These are phyloP conservation scores for Thunnus albacares DNA, from an alignment of 2,797 vertebrate genomes.

Conservation along the genomic window DNA sequence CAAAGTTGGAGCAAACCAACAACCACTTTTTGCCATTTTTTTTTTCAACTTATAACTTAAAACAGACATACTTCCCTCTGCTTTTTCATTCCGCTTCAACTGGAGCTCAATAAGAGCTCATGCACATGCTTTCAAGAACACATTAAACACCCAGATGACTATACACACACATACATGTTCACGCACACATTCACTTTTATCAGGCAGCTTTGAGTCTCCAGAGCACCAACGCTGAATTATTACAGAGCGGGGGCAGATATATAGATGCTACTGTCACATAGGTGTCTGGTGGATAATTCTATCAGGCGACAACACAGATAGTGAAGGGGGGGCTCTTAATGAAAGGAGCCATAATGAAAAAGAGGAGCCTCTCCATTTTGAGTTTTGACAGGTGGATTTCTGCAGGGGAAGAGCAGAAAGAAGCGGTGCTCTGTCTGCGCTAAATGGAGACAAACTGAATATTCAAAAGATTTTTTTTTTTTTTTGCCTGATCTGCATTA, in stretches of 20 bases:
- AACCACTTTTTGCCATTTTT: not conserved
- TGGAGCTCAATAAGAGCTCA: not conserved
- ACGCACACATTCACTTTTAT: constrained; percentile 15
- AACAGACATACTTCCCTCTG: constrained; percentile 13
- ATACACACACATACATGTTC: constrained; percentile 17
- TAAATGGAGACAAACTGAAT: constrained; percentile 65
- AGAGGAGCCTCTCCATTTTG: constrained; percentile 63
- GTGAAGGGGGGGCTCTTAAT: constrained; percentile 39
- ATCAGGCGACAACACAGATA: constrained; percentile 38
- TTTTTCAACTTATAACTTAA: constrained; percentile 8
- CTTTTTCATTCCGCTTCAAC: not conserved
- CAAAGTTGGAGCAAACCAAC: constrained; percentile 10
- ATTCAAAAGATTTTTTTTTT: constrained; percentile 44
- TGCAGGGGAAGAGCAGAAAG: constrained; percentile 44
- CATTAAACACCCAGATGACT: constrained; percentile 8
- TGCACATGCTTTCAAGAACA: constrained; percentile 6
- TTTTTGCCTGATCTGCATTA: constrained; percentile 54
- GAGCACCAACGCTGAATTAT: constrained; percentile 39
- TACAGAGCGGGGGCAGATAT: constrained; percentile 38
- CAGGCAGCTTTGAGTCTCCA: constrained; percentile 24
- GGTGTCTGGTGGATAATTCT: constrained; percentile 43
- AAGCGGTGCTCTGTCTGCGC: constrained; percentile 30
- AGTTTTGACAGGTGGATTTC: constrained; percentile 66
- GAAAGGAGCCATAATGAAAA: constrained; percentile 54
- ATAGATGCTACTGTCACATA: constrained; percentile 46